phyloP scores from a whole-genome alignment of 2,888 invertebrate species.

The Clepsis dumicolana region DNA sequence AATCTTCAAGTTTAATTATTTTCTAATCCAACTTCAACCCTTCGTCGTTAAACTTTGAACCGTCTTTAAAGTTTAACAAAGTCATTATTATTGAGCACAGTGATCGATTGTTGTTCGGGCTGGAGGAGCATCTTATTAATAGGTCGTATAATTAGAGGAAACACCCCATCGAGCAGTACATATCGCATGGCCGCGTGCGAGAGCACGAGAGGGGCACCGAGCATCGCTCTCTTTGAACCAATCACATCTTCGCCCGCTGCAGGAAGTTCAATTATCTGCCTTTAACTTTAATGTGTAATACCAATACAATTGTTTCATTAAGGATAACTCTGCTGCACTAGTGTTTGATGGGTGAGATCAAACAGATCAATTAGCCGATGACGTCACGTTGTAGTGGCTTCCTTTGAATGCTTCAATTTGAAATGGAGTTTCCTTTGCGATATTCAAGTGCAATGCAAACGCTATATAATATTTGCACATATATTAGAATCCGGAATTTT shows the following conservation, averaged over 20 bases:
- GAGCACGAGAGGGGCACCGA: conserved; percentile 73
- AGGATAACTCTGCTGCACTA: conserved; percentile 75
- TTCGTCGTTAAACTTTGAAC: conserved; percentile 53
- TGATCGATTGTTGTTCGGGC: conserved; percentile 69
- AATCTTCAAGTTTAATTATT: conserved; percentile 41
- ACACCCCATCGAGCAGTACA: conserved; percentile 74
- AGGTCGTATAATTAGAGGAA: conserved; percentile 84
- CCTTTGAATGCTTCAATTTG: conserved; percentile 6
- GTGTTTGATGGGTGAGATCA: conserved; percentile 74
- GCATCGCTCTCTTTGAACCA: conserved; percentile 69
- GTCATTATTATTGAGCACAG: conserved; percentile 62
- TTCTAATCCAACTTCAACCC: conserved; percentile 48
- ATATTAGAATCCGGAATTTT: neutral
- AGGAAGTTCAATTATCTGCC: conserved; percentile 86
- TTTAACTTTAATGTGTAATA: conserved; percentile 81
- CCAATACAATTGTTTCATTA: conserved; percentile 85
- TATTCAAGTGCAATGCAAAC: neutral
- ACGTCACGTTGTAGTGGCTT: conserved; percentile 44
- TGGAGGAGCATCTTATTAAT: conserved; percentile 73
- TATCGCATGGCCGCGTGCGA: conserved; percentile 55
- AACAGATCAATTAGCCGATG: conserved; percentile 67
- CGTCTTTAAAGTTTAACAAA: conserved; percentile 54
- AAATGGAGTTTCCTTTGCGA: neutral
- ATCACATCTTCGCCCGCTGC: conserved; percentile 66
- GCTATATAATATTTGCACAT: neutral